A percentile compares a stretch with the other conserved stretches of the same genome.
phyloP scores from a whole-genome alignment of 2,888 invertebrate species.

The Clanis bilineata region DNA sequence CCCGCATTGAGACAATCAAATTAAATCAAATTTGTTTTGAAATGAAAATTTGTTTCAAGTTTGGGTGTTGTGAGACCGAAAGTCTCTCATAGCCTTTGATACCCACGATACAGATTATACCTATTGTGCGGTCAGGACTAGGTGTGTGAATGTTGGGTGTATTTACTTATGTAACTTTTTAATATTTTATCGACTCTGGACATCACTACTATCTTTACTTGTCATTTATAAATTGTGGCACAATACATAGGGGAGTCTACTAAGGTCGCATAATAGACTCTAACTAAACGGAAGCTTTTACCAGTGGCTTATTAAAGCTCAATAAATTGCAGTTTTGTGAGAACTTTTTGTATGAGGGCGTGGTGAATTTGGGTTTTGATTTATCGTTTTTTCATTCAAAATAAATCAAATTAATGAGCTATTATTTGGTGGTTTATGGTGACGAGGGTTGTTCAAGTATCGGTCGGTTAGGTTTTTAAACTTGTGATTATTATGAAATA shows the following conservation, averaged over 20 bases:
- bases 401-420: neutral
- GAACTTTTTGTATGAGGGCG: constrained; percentile 31
- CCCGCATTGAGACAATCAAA: no score
- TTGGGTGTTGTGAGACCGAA: no score
- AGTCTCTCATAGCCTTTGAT: no score
- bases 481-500: neutral
- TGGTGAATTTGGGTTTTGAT: constrained; percentile 31
- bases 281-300: constrained; percentile 30
- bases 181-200: constrained; percentile 20
- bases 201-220: constrained; percentile 53
- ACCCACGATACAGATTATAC: no score
- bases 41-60: no score
- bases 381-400: neutral
- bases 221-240: constrained; percentile 59
- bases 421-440: neutral
- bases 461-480: neutral
- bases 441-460: neutral
- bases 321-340: constrained; percentile 26
- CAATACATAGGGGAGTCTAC: constrained; percentile 47
- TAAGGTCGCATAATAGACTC: constrained; percentile 22
- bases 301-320: constrained; percentile 31
- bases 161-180: no score
- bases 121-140: no score
- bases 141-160: no score
- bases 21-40: no score